phyloP scores from a whole-genome alignment of 1,140 invertebrate genomes.

The Drosophila ambigua region DNA sequence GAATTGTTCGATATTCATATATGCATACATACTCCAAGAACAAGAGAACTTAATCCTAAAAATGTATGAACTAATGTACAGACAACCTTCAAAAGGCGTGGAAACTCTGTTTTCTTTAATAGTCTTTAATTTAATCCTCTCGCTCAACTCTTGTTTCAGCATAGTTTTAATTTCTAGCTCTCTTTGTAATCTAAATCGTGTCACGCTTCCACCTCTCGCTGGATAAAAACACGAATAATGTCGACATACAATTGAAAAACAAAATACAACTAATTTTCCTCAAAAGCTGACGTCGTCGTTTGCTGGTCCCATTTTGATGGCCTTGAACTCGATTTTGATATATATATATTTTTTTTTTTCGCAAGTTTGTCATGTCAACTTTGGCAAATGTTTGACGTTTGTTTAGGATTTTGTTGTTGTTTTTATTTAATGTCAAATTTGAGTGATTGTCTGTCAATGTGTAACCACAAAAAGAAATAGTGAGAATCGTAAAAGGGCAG shows the following conservation, averaged over 20 bases:
- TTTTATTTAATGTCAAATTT: constrained; percentile 14
- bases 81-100: too few relatives aligned
- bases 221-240: constrained; percentile 13
- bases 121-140: too few relatives aligned
- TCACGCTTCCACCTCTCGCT: background rate
- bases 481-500: constrained; percentile 18
- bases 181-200: background rate
- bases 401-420: background rate
- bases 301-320: constrained; percentile 61
- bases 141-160: too few relatives aligned
- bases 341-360: constrained; percentile 22
- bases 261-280: constrained; percentile 63
- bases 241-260: constrained; percentile 34
- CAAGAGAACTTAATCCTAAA: too few relatives aligned
- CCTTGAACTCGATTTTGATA: constrained; percentile 73
- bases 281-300: constrained; percentile 30
- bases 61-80: too few relatives aligned
- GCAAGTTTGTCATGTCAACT: constrained; percentile 3
- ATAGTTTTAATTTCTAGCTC: too few relatives aligned
- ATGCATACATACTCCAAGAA: too few relatives aligned
- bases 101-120: too few relatives aligned
- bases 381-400: constrained; percentile 46
- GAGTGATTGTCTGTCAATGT: constrained; percentile 21
- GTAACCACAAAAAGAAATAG: constrained; percentile 7
- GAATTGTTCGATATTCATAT: too few relatives aligned